phyloP scores from a whole-genome alignment of 2,797 vertebrate genomes.

The Scolopax rusticola region DNA sequence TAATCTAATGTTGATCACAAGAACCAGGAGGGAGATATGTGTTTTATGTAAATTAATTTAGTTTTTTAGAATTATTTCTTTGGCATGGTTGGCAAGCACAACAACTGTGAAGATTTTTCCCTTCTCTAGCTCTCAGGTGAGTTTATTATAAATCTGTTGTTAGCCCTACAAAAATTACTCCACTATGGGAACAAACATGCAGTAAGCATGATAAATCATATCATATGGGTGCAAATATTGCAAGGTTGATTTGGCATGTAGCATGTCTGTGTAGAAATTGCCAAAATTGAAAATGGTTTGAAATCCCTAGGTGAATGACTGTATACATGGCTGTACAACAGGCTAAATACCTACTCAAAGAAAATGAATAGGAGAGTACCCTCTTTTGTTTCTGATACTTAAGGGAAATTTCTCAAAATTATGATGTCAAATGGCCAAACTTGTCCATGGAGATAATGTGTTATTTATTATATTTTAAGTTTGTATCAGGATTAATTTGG shows the following conservation, averaged over 20 bases:
- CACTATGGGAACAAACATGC: not conserved
- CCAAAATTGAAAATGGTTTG: conserved; percentile 8
- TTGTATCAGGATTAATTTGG: not conserved
- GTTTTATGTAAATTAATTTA: conserved; percentile 28
- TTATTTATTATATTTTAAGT: not conserved
- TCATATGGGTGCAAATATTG: not conserved
- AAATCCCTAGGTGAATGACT: not conserved
- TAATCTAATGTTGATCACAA: conserved; percentile 22
- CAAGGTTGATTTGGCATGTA: not conserved
- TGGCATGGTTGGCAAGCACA: not conserved
- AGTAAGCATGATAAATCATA: conserved; percentile 6
- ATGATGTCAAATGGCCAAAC: not conserved
- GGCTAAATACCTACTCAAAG: not conserved
- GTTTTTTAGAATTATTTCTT: conserved; percentile 27
- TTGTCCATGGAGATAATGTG: not conserved
- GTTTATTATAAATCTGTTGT: not conserved
- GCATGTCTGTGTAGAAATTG: not conserved
- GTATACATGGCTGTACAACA: not conserved
- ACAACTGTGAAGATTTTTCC: not conserved
- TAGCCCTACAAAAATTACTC: conserved; percentile 13
- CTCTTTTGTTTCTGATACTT: not conserved
- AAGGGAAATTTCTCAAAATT: not conserved
- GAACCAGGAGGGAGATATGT: not conserved
- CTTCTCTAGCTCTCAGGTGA: not conserved
- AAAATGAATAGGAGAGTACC: not conserved